Evolutionary conservation across 2,113 vertebrate species (phyloP).

Genomic region (Pterocles gutturalis): DNA sequence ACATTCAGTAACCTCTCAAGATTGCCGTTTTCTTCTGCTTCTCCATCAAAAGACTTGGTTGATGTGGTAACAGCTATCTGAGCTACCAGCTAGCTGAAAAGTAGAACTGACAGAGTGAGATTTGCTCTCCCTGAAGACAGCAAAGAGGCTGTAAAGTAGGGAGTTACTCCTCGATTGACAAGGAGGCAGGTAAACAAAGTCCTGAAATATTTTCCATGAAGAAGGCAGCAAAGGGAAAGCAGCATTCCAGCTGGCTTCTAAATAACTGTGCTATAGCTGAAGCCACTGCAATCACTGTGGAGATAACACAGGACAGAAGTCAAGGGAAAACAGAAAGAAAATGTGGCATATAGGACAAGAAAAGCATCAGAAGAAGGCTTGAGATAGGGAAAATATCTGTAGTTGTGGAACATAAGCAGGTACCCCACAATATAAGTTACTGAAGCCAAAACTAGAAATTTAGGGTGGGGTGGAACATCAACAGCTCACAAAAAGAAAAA

Average conservation of each 20-base stretch:
- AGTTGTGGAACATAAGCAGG: background rate
- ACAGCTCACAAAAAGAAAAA: too few species aligned
- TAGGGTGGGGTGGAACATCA: rapidly evolving
- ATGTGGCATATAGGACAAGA: background rate
- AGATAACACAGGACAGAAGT: background rate
- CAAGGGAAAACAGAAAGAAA: background rate
- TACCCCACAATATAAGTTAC: background rate
- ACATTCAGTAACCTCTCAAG: background rate
- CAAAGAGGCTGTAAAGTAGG: background rate
- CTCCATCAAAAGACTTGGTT: background rate
- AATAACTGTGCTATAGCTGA: background rate
- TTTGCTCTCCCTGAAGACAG: background rate
- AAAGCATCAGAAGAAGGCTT: background rate
- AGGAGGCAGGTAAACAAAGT: too few species aligned
- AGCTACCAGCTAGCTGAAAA: background rate
- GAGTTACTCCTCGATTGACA: background rate
- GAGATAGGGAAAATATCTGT: background rate
- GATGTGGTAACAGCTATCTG: background rate
- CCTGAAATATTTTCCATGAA: background rate
- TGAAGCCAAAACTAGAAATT: background rate
- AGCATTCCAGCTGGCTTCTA: background rate
- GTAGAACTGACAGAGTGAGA: background rate
- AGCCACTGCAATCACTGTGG: background rate
- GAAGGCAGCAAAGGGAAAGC: background rate
- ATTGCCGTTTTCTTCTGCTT: background rate